Evolutionary conservation across 2,888 invertebrate species (phyloP).

Genomic region (Mimachlamys varia): DNA sequence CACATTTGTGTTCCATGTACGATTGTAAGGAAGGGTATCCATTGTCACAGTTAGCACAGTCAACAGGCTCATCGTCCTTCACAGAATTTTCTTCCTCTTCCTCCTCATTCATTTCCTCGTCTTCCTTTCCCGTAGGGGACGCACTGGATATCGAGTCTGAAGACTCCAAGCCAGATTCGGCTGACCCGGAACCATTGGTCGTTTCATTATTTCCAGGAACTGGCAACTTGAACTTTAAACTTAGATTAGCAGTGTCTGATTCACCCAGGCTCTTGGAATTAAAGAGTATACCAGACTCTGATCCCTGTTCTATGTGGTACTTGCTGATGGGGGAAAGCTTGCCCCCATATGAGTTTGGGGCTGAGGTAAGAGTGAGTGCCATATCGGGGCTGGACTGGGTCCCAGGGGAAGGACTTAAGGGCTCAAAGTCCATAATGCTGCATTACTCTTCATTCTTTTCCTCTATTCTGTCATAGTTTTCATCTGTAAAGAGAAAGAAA

Average conservation of each 20-base stretch:
- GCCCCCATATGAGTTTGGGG: constrained; percentile 51
- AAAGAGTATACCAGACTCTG: constrained; percentile 46
- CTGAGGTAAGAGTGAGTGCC: constrained; percentile 52
- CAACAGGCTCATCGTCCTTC: constrained; percentile 67
- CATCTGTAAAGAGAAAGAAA: constrained; percentile 43
- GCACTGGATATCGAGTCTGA: constrained; percentile 42
- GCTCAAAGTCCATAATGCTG: constrained; percentile 52
- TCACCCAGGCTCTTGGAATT: constrained; percentile 48
- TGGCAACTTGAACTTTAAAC: constrained; percentile 29
- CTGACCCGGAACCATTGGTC: constrained; percentile 42
- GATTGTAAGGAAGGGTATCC: constrained; percentile 71
- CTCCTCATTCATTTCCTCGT: constrained; percentile 47
- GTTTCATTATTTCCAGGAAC: constrained; percentile 40
- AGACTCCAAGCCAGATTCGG: constrained; percentile 29
- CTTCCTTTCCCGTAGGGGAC: constrained; percentile 46
- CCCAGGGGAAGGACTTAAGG: constrained; percentile 52
- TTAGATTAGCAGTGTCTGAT: constrained; percentile 37
- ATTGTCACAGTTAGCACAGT: constrained; percentile 72
- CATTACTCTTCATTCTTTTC: constrained; percentile 47
- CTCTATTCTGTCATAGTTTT: constrained; percentile 37
- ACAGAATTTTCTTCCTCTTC: constrained; percentile 41
- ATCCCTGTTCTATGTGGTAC: constrained; percentile 43
- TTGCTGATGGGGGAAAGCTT: constrained; percentile 43
- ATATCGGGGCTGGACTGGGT: constrained; percentile 48
- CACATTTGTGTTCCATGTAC: constrained; percentile 74